A percentile compares a stretch with the other conserved stretches of the same genome.
phyloP scores from a whole-genome alignment of 2,797 vertebrate species.

The Anableps anableps region DNA sequence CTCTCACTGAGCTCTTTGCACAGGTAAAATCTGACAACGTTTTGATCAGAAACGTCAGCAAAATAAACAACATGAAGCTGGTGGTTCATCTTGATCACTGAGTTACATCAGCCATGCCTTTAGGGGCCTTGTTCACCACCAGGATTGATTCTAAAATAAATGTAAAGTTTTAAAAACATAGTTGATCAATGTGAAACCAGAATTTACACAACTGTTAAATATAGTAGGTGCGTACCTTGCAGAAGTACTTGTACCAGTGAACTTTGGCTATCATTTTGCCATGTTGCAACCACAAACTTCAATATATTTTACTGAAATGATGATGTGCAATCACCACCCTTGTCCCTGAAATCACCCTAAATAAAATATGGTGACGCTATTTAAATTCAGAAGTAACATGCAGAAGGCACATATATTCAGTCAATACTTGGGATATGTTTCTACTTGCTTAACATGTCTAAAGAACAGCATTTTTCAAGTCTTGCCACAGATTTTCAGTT shows the following conservation, averaged over 20 bases:
- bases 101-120: not conserved
- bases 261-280: not conserved
- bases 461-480: no score
- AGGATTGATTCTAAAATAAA: not conserved
- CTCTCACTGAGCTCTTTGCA: slow-evolving; percentile 91
- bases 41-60: not conserved
- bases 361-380: not conserved
- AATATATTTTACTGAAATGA: not conserved
- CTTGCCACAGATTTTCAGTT: no score
- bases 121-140: not conserved
- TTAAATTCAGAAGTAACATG: not conserved
- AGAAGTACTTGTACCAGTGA: not conserved
- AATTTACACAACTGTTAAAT: not conserved
- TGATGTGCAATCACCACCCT: not conserved
- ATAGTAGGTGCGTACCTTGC: not conserved
- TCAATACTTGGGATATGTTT: not conserved
- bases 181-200: not conserved
- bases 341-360: not conserved
- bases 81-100: not conserved
- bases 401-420: no score
- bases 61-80: not conserved
- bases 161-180: not conserved
- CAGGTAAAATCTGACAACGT: slow-evolving; percentile 80
- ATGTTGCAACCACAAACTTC: not conserved
- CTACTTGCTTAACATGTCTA: no score